These are phyloP conservation scores for Scaeva pyrastri DNA, from an alignment of 2,888 invertebrate genomes.

Conservation along the genomic window DNA sequence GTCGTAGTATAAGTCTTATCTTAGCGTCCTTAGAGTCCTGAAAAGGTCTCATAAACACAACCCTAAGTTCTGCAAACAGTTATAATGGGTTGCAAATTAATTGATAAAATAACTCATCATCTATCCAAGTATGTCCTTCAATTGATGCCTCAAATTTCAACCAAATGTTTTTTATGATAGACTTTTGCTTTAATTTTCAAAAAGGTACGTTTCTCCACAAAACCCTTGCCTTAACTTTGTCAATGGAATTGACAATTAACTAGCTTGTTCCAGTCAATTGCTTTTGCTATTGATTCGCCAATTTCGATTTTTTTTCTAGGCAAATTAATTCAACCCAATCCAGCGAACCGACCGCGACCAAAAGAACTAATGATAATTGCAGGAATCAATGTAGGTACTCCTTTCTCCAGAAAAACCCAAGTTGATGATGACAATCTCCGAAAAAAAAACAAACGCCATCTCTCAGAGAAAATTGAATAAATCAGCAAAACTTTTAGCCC, in stretches of 20 bases:
- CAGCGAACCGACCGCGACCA: background rate
- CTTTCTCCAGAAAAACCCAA: constrained; percentile 29
- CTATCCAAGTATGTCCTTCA: too few species aligned
- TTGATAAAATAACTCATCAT: too few species aligned
- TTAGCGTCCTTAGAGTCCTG: too few species aligned
- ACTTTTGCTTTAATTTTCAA: background rate
- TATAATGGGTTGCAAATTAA: too few species aligned
- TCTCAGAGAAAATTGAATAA: constrained; percentile 44
- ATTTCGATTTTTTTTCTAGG: constrained; percentile 5
- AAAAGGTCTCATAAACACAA: too few species aligned
- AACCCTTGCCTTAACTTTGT: background rate
- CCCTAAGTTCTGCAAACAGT: too few species aligned
- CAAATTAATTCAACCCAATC: constrained; percentile 43
- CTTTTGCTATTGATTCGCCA: constrained; percentile 44
- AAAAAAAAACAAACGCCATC: constrained; percentile 19
- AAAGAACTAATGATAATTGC: constrained; percentile 51
- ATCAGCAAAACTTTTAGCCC: constrained; percentile 54
- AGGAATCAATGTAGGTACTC: constrained; percentile 26
- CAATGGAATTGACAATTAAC: constrained; percentile 51
- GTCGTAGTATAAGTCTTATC: too few species aligned
- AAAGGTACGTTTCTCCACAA: background rate
- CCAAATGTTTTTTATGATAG: too few species aligned
- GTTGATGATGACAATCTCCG: constrained; percentile 35
- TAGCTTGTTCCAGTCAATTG: constrained; percentile 64
- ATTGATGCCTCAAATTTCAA: too few species aligned